A percentile compares a stretch with the other conserved stretches of the same genome.
Evolutionary conservation across 2,797 vertebrate species (phyloP).

Genomic region (Champsocephalus esox): DNA sequence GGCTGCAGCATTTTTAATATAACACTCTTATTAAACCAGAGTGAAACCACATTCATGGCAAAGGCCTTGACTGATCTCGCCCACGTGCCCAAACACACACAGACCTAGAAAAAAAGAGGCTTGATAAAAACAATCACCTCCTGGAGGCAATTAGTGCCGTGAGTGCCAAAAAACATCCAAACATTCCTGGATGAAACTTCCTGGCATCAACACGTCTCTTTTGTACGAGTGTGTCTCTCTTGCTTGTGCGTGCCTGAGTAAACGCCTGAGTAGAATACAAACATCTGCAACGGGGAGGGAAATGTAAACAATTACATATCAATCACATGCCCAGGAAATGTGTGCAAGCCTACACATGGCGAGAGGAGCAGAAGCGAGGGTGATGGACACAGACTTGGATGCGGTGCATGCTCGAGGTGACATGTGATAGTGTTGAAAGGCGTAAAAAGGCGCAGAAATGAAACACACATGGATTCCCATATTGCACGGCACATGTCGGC

Average conservation of each 20-base stretch:
- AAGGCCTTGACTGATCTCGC: conserved; percentile 39
- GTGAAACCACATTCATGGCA: conserved; percentile 58
- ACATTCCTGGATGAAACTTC: conserved; percentile 71
- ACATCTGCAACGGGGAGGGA: conserved; percentile 68
- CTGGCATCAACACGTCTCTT: conserved; percentile 55
- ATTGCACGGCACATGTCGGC: conserved; percentile 37
- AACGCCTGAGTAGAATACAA: conserved; percentile 52
- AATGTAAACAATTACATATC: conserved; percentile 79
- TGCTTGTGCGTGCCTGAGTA: conserved; percentile 53
- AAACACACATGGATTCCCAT: conserved; percentile 56
- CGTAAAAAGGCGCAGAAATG: conserved; percentile 45
- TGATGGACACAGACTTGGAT: conserved; percentile 44
- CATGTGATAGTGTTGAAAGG: conserved; percentile 50
- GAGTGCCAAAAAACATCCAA: conserved; percentile 65
- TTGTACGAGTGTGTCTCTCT: conserved; percentile 49
- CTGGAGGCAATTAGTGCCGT: conserved; percentile 59
- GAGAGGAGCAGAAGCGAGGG: conserved; percentile 50
- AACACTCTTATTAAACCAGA: conserved; percentile 46
- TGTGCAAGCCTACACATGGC: conserved; percentile 67
- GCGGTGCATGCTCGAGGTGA: conserved; percentile 35
- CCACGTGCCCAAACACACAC: conserved; percentile 41
- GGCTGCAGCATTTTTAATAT: conserved; percentile 43
- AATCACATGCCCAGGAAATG: conserved; percentile 55
- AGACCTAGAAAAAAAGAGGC: conserved; percentile 36
- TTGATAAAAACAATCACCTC: conserved; percentile 52